Percentiles rank a stretch among this genome's conserved stretches.
Evolutionary conservation across 2,113 vertebrate species (phyloP).

Genomic region (Rutilus rutilus): DNA sequence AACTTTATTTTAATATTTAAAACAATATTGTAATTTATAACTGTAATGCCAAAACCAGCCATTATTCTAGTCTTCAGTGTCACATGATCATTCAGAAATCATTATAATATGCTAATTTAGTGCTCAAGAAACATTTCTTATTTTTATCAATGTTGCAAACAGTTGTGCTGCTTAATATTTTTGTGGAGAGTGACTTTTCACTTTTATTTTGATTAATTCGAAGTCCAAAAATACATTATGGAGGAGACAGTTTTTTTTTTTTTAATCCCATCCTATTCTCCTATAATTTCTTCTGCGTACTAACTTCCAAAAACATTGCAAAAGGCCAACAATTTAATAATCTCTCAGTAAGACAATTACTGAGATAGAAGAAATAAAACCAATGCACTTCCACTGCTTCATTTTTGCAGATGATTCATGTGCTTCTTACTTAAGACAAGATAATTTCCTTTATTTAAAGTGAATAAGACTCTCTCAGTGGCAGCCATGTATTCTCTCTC

Average conservation of each 20-base stretch:
- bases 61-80: not conserved
- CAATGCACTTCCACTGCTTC: not conserved
- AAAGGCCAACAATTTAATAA: not conserved
- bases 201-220: not conserved
- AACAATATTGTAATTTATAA: not conserved
- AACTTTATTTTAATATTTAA: not conserved
- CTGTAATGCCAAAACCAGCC: not conserved
- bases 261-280: not conserved
- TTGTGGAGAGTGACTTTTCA: not conserved
- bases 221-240: not conserved
- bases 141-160: too few species aligned
- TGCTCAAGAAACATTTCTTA: too few species aligned
- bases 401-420: not conserved
- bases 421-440: constrained; percentile 11
- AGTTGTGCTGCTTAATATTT: not conserved
- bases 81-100: not conserved
- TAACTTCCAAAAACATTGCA: not conserved
- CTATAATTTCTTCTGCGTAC: not conserved
- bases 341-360: not conserved
- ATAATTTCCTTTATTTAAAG: constrained; percentile 29
- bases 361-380: not conserved
- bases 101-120: not conserved
- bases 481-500: constrained; percentile 51
- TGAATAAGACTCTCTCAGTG: constrained; percentile 50
- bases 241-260: not conserved